Evolutionary conservation across 2,888 invertebrate species (phyloP).

Genomic region (Pristionchus japonicus): DNA sequence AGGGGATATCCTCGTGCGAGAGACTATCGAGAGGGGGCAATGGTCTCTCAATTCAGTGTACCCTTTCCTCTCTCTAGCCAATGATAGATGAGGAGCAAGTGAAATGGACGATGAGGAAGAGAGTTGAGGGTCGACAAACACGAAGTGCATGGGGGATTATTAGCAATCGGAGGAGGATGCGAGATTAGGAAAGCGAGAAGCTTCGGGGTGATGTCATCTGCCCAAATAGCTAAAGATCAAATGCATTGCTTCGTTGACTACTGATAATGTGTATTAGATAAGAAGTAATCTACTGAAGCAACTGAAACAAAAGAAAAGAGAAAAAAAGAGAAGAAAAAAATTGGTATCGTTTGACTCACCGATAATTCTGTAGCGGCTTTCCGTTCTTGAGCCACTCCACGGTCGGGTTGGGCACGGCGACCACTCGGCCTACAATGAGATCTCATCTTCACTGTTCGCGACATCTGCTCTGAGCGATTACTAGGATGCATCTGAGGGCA

Average conservation of each 20-base stretch:
- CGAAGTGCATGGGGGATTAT: neutral
- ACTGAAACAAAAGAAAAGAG: too few relatives aligned
- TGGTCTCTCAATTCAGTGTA: too few relatives aligned
- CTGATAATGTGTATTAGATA: too few relatives aligned
- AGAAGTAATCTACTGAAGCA: too few relatives aligned
- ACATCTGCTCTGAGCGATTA: too few relatives aligned
- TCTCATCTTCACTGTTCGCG: conserved; percentile 79
- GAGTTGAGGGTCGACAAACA: neutral
- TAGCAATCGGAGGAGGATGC: neutral
- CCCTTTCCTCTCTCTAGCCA: neutral
- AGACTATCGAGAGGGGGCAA: neutral
- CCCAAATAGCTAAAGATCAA: too few relatives aligned
- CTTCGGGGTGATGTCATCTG: neutral
- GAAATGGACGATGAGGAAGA: neutral
- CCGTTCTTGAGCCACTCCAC: conserved; percentile 92
- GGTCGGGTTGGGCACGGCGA: conserved; percentile 91
- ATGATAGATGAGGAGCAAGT: too few relatives aligned
- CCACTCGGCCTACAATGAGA: conserved; percentile 81
- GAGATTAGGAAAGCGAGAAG: neutral
- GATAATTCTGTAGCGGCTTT: conserved; percentile 78
- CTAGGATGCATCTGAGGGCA: too few relatives aligned
- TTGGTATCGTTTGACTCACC: too few relatives aligned
- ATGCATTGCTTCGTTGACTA: too few relatives aligned
- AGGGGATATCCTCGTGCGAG: conserved; percentile 9
- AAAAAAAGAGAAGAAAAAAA: too few relatives aligned